phyloP scores from a whole-genome alignment of 2,797 vertebrate genomes.

The Dendrocincla tyrannina region DNA sequence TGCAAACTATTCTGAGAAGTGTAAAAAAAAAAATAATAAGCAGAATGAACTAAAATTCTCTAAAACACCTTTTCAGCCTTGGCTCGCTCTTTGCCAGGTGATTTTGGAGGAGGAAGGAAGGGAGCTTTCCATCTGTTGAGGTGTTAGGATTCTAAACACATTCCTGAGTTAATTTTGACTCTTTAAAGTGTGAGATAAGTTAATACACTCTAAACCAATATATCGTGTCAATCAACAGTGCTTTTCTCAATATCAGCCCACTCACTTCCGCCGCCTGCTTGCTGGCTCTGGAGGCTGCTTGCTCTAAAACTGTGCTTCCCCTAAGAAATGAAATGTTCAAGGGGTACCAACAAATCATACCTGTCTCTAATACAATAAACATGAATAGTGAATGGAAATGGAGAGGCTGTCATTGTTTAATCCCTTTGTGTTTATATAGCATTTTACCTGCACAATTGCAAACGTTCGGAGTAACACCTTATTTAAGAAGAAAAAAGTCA shows the following conservation, averaged over 20 bases:
- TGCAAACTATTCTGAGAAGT: conserved; percentile 8
- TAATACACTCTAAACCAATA: conserved; percentile 52
- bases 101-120: conserved; percentile 37
- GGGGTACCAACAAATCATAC: neutral
- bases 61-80: conserved; percentile 31
- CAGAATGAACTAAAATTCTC: neutral
- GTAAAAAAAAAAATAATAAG: conserved; percentile 5
- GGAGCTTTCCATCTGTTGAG: conserved; percentile 56
- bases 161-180: conserved; percentile 59
- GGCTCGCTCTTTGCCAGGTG: conserved; percentile 36
- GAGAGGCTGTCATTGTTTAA: neutral
- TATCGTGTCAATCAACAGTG: conserved; percentile 50
- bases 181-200: conserved; percentile 63
- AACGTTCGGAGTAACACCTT: neutral
- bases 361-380: conserved; percentile 3
- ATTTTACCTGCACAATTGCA: neutral
- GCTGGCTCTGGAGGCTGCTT: conserved; percentile 19
- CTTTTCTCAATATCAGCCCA: conserved; percentile 52
- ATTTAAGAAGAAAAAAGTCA: neutral
- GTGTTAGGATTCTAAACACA: conserved; percentile 47
- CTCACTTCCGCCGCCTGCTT: conserved; percentile 44
- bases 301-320: conserved; percentile 1
- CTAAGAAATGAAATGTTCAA: neutral
- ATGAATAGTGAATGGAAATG: neutral
- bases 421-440: neutral